Evolutionary conservation across 2,113 vertebrate species (phyloP).

Genomic region (Aix galericulata): DNA sequence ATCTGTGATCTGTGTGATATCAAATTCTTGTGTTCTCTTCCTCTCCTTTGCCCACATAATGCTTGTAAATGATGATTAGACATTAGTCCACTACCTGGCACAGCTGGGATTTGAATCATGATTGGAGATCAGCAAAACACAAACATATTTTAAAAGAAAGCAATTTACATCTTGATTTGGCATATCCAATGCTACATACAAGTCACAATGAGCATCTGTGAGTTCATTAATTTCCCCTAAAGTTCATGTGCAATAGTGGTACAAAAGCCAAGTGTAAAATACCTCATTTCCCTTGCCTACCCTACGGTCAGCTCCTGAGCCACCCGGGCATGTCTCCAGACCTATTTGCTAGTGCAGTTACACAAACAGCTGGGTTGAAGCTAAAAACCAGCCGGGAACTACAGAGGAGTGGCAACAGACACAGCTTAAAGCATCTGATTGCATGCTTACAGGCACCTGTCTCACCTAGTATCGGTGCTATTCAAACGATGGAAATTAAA

Average conservation of each 20-base stretch:
- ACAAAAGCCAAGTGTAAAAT: not conserved
- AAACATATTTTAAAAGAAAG: not conserved
- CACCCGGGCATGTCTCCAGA: not conserved
- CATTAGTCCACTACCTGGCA: not conserved
- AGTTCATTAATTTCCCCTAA: not conserved
- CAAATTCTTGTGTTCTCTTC: not conserved
- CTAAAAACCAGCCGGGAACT: not conserved
- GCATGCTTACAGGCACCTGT: fast-evolving
- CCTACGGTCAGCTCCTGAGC: not conserved
- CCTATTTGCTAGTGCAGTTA: not conserved
- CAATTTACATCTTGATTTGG: not conserved
- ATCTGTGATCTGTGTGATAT: not conserved
- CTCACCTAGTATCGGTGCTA: fast-evolving
- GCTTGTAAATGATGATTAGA: not conserved
- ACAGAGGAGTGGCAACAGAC: not conserved
- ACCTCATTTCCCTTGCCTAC: not conserved
- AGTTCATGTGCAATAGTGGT: not conserved
- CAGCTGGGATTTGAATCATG: not conserved
- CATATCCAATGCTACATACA: not conserved
- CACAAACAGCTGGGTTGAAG: not conserved
- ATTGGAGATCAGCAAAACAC: not conserved
- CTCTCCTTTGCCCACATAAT: not conserved
- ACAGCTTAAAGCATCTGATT: not conserved
- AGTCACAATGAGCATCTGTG: not conserved
- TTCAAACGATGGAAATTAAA: fast-evolving